A percentile compares a stretch with the other conserved stretches of the same genome.
These are phyloP conservation scores for Mus spicilegus DNA, from an alignment of 2,113 vertebrate species.

Conservation along the genomic window DNA sequence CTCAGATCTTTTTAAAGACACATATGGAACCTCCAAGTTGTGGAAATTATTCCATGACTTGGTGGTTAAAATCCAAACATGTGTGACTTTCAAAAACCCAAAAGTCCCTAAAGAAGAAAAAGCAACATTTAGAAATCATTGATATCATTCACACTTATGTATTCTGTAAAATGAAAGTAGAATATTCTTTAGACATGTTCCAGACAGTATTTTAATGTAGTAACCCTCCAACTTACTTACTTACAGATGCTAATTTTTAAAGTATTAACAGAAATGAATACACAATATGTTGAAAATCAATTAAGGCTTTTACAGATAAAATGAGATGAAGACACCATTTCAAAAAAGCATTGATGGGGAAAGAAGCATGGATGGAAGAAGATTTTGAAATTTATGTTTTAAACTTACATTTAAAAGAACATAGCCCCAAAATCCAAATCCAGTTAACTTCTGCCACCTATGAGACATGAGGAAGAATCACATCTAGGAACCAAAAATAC, in stretches of 20 bases:
- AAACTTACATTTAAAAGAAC: slow-evolving; percentile 31
- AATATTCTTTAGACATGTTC: slow-evolving; percentile 29
- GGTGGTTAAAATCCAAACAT: slow-evolving; percentile 25
- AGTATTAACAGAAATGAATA: slow-evolving; percentile 42
- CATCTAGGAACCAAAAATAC: not conserved
- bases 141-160: not conserved
- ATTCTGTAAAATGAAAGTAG: slow-evolving; percentile 50
- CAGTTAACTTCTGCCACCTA: not conserved
- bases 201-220: slow-evolving; percentile 50
- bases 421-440: slow-evolving; percentile 9
- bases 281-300: slow-evolving; percentile 44
- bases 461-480: not conserved
- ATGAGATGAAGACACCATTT: slow-evolving; percentile 25
- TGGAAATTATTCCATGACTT: slow-evolving; percentile 47
- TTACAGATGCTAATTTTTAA: slow-evolving; percentile 40
- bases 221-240: not conserved
- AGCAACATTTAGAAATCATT: slow-evolving; percentile 4
- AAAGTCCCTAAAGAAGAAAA: slow-evolving; percentile 31
- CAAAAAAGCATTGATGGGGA: not conserved
- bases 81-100: not conserved
- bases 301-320: not conserved
- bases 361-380: not conserved
- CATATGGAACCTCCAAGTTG: slow-evolving; percentile 8
- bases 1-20: slow-evolving; percentile 38
- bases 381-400: slow-evolving; percentile 42